phyloP scores from a whole-genome alignment of 2,113 vertebrate species.

The Semnornis frantzii region DNA sequence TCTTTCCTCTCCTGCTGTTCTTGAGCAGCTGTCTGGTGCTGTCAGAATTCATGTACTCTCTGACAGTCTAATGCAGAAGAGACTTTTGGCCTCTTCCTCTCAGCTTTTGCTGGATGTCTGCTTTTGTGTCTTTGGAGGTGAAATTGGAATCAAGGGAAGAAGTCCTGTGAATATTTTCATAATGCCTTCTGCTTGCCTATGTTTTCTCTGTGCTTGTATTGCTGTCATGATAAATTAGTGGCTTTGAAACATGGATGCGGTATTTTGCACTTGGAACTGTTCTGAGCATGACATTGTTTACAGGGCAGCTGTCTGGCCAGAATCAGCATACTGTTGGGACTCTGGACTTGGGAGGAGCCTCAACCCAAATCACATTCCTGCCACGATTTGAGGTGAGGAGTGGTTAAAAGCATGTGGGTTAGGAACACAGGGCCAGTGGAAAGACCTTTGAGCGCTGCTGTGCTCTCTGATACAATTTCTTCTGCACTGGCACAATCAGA shows the following conservation, averaged over 20 bases:
- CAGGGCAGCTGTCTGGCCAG: constrained; percentile 91
- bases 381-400: constrained; percentile 87
- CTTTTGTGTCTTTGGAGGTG: not conserved
- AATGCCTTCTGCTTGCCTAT: not conserved
- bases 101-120: not conserved
- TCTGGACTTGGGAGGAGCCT: constrained; percentile 95
- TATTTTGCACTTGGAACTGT: not conserved
- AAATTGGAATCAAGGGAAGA: not conserved
- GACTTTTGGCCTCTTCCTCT: not conserved
- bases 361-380: constrained; percentile 97
- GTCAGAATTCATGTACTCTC: not conserved
- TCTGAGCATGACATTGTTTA: constrained; percentile 59
- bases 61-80: not conserved
- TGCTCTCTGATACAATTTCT: not conserved
- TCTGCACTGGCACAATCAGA: not conserved
- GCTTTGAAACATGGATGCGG: not conserved
- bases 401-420: not conserved
- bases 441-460: not conserved
- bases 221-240: not conserved
- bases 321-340: constrained; percentile 87
- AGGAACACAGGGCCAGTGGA: not conserved
- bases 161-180: not conserved
- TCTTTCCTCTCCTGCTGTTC: not conserved
- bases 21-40: not conserved
- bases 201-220: not conserved